Base-by-base conservation (phyloP, 1,140 invertebrate species). In the Leptoteleia sp. region DNA sequence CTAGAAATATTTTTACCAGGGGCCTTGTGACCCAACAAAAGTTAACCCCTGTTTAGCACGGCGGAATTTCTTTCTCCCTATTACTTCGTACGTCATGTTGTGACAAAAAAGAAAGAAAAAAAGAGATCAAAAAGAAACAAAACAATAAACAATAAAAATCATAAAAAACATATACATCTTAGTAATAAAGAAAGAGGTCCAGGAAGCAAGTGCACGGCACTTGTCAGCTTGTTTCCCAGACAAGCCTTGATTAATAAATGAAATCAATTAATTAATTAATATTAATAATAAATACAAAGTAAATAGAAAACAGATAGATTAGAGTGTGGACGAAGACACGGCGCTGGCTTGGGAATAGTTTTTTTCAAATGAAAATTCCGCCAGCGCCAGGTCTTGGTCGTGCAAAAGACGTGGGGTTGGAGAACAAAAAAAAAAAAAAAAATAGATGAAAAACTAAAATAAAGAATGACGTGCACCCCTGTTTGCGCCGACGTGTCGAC, bases 401-500 rank as follows among this genome's bases (percentile, higher is more conserved):
- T 42, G 48, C 22, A 43, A 48, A 15, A 55, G 13, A 25, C 17
- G 81, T n/a, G n/a, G n/a, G n/a, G n/a, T n/a, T n/a, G n/a, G n/a
- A n/a, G n/a, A n/a, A n/a, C n/a, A n/a, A n/a, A n/a, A n/a, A n/a
- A n/a, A n/a, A n/a, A n/a, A n/a, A n/a, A n/a, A 82, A 68, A 82
- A 73, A 82, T 80, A n/a, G n/a, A n/a, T n/a, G n/a, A 52, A 48
- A 75, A 71, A 76, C 81, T 76, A 79, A 79, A 83, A 79, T 47
- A 61, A 64, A 76, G 70, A 79, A 80, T 70, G 64, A 82, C 48
- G 65, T 81, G 84, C 83, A 81, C 81, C 85, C 85, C 84, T 82
- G 40, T 31, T 43, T 19, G 29, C 12, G 33, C 37, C 38, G 31
- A 40, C 8, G 19, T 7, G 22, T 35, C 27, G 40, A 54, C 62